A percentile compares a stretch with the other conserved stretches of the same genome.
phyloP scores from a whole-genome alignment of 2,888 invertebrate genomes.

The Polia nebulosa region DNA sequence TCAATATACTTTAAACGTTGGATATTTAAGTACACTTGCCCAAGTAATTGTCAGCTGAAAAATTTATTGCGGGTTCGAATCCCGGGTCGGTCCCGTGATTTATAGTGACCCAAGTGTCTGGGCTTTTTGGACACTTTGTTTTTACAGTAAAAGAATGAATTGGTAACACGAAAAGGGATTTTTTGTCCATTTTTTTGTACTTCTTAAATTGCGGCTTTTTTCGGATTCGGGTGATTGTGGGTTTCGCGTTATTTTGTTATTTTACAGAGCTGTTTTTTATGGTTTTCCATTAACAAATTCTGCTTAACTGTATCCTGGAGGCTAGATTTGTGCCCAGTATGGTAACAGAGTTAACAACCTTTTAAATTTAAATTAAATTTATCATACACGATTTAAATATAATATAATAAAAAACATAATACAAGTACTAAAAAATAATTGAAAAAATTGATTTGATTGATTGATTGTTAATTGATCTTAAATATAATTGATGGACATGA shows the following conservation, averaged over 20 bases:
- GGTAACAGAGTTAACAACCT: not conserved
- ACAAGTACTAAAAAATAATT: too few relatives aligned
- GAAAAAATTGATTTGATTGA: too few relatives aligned
- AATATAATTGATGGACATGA: too few relatives aligned
- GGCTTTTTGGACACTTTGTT: constrained; percentile 57
- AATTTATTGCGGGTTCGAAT: constrained; percentile 77
- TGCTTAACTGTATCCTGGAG: not conserved
- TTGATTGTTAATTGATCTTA: too few relatives aligned
- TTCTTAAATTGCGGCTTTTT: constrained; percentile 23
- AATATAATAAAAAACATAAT: too few relatives aligned
- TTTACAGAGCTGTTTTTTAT: not conserved
- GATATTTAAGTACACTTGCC: constrained; percentile 61
- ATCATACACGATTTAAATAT: too few relatives aligned
- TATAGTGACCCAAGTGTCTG: constrained; percentile 63
- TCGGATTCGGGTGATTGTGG: not conserved
- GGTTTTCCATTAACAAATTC: not conserved
- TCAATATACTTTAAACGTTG: constrained; percentile 50
- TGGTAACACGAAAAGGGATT: constrained; percentile 36
- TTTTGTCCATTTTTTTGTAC: constrained; percentile 23
- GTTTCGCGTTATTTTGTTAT: not conserved
- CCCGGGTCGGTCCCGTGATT: constrained; percentile 69
- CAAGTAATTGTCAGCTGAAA: constrained; percentile 79
- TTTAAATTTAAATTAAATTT: too few relatives aligned
- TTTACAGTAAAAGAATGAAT: constrained; percentile 62
- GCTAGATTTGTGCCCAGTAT: not conserved